phyloP scores from a whole-genome alignment of 2,113 vertebrate species.

The Nibea coibor region DNA sequence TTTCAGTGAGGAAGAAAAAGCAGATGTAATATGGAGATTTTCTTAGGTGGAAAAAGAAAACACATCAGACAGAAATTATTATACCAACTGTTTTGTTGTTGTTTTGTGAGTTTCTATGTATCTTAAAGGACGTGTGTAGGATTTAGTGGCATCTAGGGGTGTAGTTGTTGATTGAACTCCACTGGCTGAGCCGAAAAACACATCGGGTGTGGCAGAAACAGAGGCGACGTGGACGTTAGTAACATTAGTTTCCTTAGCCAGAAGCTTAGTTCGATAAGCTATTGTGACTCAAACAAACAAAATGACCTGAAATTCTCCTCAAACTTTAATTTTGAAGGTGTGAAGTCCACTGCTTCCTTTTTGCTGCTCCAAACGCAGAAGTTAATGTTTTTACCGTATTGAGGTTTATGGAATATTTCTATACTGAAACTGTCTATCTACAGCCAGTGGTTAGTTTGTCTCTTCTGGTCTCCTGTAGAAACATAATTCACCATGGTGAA shows the following conservation, averaged over 20 bases:
- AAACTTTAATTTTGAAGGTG: conserved; percentile 19
- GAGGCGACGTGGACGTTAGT: background rate
- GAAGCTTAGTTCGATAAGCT: background rate
- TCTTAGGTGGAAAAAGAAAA: background rate
- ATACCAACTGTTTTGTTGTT: too few relatives aligned
- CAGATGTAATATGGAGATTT: background rate
- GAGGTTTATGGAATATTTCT: conserved; percentile 67
- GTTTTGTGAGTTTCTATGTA: too few relatives aligned
- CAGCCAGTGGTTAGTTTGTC: too few relatives aligned
- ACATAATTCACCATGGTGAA: too few relatives aligned
- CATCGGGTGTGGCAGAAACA: background rate
- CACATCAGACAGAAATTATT: background rate
- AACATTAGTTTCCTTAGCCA: conserved; percentile 2
- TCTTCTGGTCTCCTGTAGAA: too few relatives aligned
- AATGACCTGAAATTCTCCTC: too few relatives aligned
- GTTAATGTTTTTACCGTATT: conserved; percentile 45
- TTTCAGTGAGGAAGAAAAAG: background rate
- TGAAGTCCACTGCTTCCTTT: background rate
- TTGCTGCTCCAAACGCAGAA: background rate
- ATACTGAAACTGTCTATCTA: background rate
- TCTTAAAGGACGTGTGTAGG: too few relatives aligned
- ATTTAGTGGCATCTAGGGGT: too few relatives aligned
- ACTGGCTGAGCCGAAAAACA: too few relatives aligned
- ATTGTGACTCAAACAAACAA: background rate
- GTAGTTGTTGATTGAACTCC: too few relatives aligned